Percentiles rank a stretch among this genome's conserved stretches.
Evolutionary conservation across 2,888 invertebrate genomes (phyloP).

Genomic region (Agriopis aurantiaria): DNA sequence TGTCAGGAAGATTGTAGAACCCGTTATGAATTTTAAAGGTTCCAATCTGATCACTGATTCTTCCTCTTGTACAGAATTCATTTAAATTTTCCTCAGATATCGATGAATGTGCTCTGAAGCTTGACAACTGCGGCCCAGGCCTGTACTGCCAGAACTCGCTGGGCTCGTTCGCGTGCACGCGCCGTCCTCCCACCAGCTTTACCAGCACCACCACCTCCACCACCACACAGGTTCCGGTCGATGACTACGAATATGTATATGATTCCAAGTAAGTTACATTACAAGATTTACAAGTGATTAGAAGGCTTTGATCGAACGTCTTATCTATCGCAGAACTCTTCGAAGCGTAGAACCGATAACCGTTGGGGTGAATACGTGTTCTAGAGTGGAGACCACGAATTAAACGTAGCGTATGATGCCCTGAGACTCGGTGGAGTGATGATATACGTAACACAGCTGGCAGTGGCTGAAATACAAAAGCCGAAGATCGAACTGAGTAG

Average conservation of each 20-base stretch:
- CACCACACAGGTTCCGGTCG: constrained; percentile 46
- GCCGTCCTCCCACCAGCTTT: constrained; percentile 51
- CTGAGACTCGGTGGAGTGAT: no score
- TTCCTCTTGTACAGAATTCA: constrained; percentile 20
- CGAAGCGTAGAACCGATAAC: no score
- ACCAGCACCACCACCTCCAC: constrained; percentile 51
- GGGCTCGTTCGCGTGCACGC: constrained; percentile 95
- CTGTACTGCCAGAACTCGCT: constrained; percentile 95
- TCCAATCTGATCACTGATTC: not conserved
- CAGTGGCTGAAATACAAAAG: no score
- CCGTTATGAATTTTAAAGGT: no score
- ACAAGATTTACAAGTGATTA: no score
- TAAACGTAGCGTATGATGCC: no score
- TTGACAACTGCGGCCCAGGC: constrained; percentile 75
- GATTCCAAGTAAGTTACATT: constrained; percentile 67
- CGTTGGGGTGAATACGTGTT: no score
- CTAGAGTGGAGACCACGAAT: no score
- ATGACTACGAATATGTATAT: constrained; percentile 72
- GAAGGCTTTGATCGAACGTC: not conserved
- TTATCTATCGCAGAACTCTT: no score
- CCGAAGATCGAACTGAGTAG: no score
- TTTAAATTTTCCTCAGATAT: constrained; percentile 78
- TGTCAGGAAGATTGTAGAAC: no score
- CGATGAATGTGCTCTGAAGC: constrained; percentile 88
- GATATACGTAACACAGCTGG: no score